phyloP scores from a whole-genome alignment of 2,797 vertebrate species.

The Tarsius wallacei region DNA sequence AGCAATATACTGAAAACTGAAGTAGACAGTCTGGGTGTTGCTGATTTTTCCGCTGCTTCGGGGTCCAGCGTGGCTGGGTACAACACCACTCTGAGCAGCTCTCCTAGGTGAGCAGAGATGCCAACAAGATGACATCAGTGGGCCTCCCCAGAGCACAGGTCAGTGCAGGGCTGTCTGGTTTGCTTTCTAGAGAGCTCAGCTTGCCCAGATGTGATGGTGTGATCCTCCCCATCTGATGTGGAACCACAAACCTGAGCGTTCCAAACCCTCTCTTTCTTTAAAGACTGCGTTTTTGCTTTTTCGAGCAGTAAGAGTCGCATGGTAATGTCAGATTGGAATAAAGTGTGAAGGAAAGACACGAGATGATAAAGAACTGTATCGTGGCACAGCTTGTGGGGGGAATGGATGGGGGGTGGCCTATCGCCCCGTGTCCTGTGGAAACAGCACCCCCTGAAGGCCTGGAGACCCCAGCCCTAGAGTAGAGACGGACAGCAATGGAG shows the following conservation, averaged over 20 bases:
- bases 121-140: neutral
- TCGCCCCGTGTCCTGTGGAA: neutral
- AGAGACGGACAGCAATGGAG: neutral
- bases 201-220: neutral
- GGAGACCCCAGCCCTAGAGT: neutral
- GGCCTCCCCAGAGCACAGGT: neutral
- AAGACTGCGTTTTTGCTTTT: neutral
- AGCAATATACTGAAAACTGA: slow-evolving; percentile 8
- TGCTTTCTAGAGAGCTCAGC: neutral
- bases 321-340: neutral
- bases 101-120: slow-evolving; percentile 19
- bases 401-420: neutral
- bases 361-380: neutral
- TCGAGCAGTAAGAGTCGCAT: neutral
- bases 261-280: neutral
- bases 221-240: neutral
- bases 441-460: neutral
- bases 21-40: neutral
- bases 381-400: neutral
- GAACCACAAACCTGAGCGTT: neutral
- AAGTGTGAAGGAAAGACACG: neutral
- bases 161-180: neutral
- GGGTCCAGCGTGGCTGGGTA: neutral
- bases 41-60: neutral
- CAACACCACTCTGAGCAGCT: neutral